Conservation (phyloP, 2,797 vertebrate species). For the Anabacerthia variegaticeps region DNA sequence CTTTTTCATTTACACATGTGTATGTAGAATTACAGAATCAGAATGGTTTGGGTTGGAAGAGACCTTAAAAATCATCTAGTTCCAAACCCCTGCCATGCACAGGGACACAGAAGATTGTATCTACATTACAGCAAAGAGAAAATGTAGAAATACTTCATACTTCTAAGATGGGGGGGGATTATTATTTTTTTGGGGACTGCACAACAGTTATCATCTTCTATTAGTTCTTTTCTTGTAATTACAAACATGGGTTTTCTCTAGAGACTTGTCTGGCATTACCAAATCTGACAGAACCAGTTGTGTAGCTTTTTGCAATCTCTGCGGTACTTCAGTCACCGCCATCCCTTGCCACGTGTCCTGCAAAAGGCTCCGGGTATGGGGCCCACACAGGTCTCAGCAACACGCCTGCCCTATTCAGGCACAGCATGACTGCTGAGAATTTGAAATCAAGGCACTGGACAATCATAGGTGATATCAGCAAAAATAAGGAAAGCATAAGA, state of each 20-base stretch:
- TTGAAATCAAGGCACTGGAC: background rate
- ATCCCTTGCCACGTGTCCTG: background rate
- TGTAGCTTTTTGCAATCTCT: background rate
- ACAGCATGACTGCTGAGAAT: background rate
- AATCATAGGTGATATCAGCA: background rate
- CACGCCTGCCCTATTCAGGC: background rate
- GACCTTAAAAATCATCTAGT: background rate
- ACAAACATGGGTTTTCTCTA: background rate
- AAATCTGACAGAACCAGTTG: background rate
- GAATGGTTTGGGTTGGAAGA: background rate
- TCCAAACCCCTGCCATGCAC: background rate
- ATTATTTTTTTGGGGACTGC: background rate
- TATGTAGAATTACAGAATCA: background rate
- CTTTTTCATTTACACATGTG: fast-evolving
- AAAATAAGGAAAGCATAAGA: background rate
- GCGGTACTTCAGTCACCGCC: background rate
- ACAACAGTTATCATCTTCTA: background rate
- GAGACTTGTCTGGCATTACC: background rate
- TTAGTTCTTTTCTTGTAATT: background rate
- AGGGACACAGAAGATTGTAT: background rate
- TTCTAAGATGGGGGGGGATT: background rate
- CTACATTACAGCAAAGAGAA: background rate
- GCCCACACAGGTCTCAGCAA: background rate
- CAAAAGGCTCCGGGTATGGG: fast-evolving
- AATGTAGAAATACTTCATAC: background rate